Percentiles rank a stretch among this genome's conserved stretches.
Evolutionary conservation across 2,797 vertebrate genomes (phyloP).

Genomic region (Spea hammondii): DNA sequence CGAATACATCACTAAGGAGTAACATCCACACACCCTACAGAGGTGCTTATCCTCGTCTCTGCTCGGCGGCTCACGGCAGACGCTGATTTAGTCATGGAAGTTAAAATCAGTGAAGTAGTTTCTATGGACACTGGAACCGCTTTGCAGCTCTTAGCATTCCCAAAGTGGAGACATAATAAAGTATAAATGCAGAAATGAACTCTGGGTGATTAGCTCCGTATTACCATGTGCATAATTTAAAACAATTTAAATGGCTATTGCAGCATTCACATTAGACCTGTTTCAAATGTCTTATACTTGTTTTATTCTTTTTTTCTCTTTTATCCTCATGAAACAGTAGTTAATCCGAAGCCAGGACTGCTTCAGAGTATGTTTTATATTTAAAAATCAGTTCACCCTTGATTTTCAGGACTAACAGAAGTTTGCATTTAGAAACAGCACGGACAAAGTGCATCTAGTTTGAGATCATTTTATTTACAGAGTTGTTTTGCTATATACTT

Average conservation of each 20-base stretch:
- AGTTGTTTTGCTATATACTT: too few species aligned
- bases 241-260: constrained; percentile 50
- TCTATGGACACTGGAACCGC: constrained; percentile 50
- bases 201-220: constrained; percentile 50
- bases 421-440: too few species aligned
- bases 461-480: too few species aligned
- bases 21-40: constrained; percentile 22
- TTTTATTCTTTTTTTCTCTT: constrained; percentile 32
- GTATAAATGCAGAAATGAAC: constrained; percentile 50
- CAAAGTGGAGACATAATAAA: constrained; percentile 50
- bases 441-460: too few species aligned
- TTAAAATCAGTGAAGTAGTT: constrained; percentile 47
- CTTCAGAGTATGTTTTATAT: not conserved
- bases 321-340: constrained; percentile 23
- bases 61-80: constrained; percentile 11
- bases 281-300: constrained; percentile 35
- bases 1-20: constrained; percentile 4
- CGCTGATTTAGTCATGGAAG: constrained; percentile 45
- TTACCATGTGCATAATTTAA: constrained; percentile 53
- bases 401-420: too few species aligned
- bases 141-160: constrained; percentile 48
- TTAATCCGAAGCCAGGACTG: constrained; percentile 12
- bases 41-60: constrained; percentile 10
- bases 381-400: not conserved
- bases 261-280: constrained; percentile 48